Evolutionary conservation across 2,113 vertebrate species (phyloP).

Genomic region (Rousettus leschenaultii): DNA sequence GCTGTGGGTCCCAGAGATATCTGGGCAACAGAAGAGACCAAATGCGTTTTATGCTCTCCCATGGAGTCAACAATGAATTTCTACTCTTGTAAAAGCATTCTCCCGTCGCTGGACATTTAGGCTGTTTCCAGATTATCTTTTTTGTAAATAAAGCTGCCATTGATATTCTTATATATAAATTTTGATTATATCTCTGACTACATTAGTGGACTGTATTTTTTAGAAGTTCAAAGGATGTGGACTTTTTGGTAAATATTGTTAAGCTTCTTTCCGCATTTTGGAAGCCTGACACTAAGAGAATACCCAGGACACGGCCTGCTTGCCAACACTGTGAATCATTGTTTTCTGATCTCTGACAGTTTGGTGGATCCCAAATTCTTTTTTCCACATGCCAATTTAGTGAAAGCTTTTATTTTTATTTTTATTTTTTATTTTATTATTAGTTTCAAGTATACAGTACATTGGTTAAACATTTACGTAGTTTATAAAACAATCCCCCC

Average conservation of each 20-base stretch:
- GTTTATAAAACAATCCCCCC: too few species aligned
- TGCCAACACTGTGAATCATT: too few species aligned
- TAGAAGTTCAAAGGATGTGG: not conserved
- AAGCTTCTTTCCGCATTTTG: not conserved
- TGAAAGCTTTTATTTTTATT: not conserved
- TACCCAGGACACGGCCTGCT: fast-evolving
- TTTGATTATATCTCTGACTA: not conserved
- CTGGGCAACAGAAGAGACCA: not conserved
- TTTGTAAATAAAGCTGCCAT: not conserved
- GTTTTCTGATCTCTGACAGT: not conserved
- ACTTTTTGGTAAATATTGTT: not conserved
- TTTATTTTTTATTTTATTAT: too few species aligned
- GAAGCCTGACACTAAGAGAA: not conserved
- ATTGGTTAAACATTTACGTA: too few species aligned
- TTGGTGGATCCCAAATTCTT: not conserved
- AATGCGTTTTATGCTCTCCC: not conserved
- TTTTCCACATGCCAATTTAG: not conserved
- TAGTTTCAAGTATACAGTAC: too few species aligned
- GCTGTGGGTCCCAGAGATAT: not conserved
- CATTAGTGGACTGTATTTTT: not conserved
- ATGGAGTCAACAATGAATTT: not conserved
- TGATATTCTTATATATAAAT: not conserved
- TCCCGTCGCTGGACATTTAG: not conserved
- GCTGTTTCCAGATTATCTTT: not conserved
- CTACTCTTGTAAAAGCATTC: not conserved